Conservation (phyloP, 2,113 vertebrate species). For the Chiloscyllium plagiosum region DNA sequence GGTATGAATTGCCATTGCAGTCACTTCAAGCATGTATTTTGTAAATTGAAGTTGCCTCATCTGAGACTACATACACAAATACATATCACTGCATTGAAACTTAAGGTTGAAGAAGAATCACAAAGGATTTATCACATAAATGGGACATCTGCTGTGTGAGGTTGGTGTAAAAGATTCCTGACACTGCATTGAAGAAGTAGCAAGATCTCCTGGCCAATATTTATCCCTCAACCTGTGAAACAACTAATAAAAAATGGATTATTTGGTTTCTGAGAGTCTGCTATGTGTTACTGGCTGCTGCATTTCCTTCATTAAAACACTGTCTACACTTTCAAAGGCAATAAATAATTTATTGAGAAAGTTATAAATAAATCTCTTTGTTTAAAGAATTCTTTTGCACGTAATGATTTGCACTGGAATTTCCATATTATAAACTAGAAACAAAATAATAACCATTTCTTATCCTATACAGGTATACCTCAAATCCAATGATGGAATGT, state of each 20-base stretch:
- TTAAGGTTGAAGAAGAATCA: not conserved
- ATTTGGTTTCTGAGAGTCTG: not conserved
- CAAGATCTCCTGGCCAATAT: not conserved
- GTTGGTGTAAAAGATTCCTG: not conserved
- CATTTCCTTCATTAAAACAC: not conserved
- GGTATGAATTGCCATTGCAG: not conserved
- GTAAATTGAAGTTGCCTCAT: not conserved
- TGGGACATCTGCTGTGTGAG: not conserved
- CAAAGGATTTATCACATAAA: not conserved
- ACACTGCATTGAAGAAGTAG: not conserved
- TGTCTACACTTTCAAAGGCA: not conserved
- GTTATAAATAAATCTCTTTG: not conserved
- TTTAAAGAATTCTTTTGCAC: not conserved
- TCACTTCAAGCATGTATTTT: not conserved
- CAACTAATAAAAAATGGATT: not conserved
- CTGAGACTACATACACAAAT: not conserved
- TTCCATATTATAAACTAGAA: not conserved
- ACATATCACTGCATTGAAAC: not conserved
- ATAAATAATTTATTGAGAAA: not conserved
- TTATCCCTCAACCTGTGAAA: not conserved
- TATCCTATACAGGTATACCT: constrained; percentile 40
- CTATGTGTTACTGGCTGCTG: not conserved
- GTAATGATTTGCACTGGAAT: not conserved
- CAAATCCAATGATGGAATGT: constrained; percentile 48
- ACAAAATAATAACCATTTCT: not conserved